A percentile compares a stretch with the other conserved stretches of the same genome.
These are phyloP conservation scores for Prunella himalayana DNA, from an alignment of 2,113 vertebrate species.

Conservation along the genomic window DNA sequence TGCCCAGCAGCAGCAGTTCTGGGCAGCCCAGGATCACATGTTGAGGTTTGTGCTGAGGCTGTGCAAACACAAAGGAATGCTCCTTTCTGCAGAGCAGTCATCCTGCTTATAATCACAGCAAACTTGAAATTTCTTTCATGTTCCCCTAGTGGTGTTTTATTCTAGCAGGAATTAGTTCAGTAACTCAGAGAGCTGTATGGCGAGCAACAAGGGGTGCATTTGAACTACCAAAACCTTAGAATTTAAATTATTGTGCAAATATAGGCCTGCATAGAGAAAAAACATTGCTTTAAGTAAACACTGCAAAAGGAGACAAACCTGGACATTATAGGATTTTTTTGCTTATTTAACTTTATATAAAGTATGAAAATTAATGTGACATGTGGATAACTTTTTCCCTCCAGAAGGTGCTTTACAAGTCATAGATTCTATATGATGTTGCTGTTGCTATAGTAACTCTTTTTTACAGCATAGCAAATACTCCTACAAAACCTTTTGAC, in stretches of 20 bases:
- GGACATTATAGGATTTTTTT: not conserved
- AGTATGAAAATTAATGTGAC: slow-evolving; percentile 59
- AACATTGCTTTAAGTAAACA: not conserved
- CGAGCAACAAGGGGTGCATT: not conserved
- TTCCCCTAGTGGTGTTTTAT: not conserved
- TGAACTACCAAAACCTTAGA: not conserved
- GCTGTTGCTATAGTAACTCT: slow-evolving; percentile 67
- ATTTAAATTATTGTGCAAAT: not conserved
- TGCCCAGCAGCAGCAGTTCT: not conserved
- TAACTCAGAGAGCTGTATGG: not conserved
- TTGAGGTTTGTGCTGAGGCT: not conserved
- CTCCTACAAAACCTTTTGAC: slow-evolving; percentile 18
- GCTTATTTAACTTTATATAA: not conserved
- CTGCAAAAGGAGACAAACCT: not conserved
- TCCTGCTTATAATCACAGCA: not conserved
- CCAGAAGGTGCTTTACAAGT: slow-evolving; percentile 38
- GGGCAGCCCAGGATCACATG: not conserved
- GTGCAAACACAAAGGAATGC: not conserved
- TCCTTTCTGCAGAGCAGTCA: not conserved
- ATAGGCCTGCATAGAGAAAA: not conserved
- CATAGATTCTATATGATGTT: slow-evolving; percentile 53
- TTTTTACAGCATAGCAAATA: slow-evolving; percentile 43
- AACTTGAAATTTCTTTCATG: not conserved
- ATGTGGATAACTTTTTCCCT: slow-evolving; percentile 24
- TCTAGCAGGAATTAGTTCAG: not conserved